Evolutionary conservation across 2,888 invertebrate species (phyloP).

Genomic region (Dinocampus coccinellae): DNA sequence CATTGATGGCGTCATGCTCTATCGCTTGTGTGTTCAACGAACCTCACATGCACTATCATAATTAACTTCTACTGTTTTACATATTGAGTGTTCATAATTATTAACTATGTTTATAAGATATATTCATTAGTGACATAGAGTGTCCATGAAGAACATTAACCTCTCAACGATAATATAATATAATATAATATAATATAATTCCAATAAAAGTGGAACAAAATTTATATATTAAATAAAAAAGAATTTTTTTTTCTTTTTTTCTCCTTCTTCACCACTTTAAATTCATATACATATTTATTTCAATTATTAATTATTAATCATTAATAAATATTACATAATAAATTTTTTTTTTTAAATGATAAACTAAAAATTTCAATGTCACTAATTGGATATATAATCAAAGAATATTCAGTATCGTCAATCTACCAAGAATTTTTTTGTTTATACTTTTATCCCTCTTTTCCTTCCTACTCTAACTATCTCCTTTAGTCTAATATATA

Average conservation of each 20-base stretch:
- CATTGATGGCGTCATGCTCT: slow-evolving; percentile 61
- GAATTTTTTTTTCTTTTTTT: too few species aligned
- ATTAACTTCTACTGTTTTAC: slow-evolving; percentile 34
- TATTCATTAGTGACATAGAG: slow-evolving; percentile 25
- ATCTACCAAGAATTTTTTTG: too few species aligned
- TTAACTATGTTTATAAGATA: slow-evolving; percentile 10
- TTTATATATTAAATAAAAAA: too few species aligned
- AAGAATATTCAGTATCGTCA: too few species aligned
- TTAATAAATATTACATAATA: too few species aligned
- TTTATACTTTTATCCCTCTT: too few species aligned
- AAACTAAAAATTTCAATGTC: not conserved
- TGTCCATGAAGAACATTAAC: slow-evolving; percentile 11
- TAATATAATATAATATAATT: too few species aligned
- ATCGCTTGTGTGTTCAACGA: slow-evolving; percentile 49
- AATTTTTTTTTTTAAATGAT: not conserved
- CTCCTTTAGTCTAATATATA: not conserved
- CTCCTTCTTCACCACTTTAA: too few species aligned
- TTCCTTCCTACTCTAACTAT: not conserved
- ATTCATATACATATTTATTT: too few species aligned
- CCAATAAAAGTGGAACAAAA: slow-evolving; percentile 1
- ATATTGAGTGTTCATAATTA: slow-evolving; percentile 37
- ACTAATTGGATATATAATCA: too few species aligned
- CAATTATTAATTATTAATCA: too few species aligned
- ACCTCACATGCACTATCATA: slow-evolving; percentile 34
- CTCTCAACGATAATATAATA: too few species aligned